A percentile compares a stretch with the other conserved stretches of the same genome.
phyloP scores from a whole-genome alignment of 2,113 vertebrate species.

The Vidua macroura region DNA sequence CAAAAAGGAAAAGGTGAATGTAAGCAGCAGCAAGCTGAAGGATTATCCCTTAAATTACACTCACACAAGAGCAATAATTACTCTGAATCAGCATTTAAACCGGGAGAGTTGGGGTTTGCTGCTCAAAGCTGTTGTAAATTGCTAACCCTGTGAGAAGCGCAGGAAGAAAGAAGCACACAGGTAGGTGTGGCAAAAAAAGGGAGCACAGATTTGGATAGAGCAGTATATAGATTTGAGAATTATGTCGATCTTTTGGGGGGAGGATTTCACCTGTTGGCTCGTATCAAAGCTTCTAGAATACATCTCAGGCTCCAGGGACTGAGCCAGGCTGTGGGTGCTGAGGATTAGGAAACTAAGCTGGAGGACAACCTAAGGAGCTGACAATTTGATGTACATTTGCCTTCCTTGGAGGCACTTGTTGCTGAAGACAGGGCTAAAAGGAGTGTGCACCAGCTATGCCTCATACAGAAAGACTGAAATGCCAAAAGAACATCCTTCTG shows the following conservation, averaged over 20 bases:
- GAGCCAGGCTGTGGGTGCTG: neutral
- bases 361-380: neutral
- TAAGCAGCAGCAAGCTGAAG: neutral
- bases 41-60: conserved; percentile 13
- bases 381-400: neutral
- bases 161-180: neutral
- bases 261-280: neutral
- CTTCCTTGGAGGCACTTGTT: neutral
- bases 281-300: neutral
- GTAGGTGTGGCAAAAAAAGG: rapidly evolving
- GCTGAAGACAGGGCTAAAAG: neutral
- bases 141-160: neutral
- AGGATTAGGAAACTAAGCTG: neutral
- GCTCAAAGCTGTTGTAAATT: neutral
- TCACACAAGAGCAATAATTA: conserved; percentile 28
- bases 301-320: neutral
- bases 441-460: neutral
- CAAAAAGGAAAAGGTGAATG: conserved; percentile 28
- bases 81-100: conserved; percentile 12
- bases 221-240: neutral
- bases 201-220: neutral
- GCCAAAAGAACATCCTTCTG: neutral
- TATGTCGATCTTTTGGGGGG: rapidly evolving
- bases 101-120: neutral
- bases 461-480: neutral